These are phyloP conservation scores for Oncorhynchus mykiss DNA, from an alignment of 2,113 vertebrate genomes.

Conservation along the genomic window DNA sequence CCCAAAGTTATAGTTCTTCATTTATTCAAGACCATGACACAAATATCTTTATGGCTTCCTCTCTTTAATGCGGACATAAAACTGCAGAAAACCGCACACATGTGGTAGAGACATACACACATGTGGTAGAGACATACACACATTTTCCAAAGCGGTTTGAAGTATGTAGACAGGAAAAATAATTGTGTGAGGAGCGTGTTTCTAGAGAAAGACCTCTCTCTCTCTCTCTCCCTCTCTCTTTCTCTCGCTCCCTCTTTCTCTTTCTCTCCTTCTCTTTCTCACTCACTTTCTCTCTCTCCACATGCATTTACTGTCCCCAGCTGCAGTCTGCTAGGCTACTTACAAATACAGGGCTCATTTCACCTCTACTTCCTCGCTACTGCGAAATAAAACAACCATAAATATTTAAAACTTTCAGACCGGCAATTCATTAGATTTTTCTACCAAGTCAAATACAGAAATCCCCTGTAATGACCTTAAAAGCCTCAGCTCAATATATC, in stretches of 20 bases:
- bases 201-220: slow-evolving; percentile 51
- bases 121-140: slow-evolving; percentile 56
- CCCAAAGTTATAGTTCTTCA: slow-evolving; percentile 46
- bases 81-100: slow-evolving; percentile 53
- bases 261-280: slow-evolving; percentile 3
- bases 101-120: slow-evolving; percentile 44
- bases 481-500: slow-evolving; percentile 77
- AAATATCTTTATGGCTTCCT: slow-evolving; percentile 58
- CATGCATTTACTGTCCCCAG: slow-evolving; percentile 49
- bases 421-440: slow-evolving; percentile 69
- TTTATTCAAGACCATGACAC: slow-evolving; percentile 53
- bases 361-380: slow-evolving; percentile 52
- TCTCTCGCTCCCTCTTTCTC: slow-evolving; percentile 10
- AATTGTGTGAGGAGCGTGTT: slow-evolving; percentile 56
- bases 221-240: slow-evolving; percentile 1
- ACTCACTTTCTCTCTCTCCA: slow-evolving; percentile 15
- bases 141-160: slow-evolving; percentile 52
- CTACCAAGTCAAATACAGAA: slow-evolving; percentile 74
- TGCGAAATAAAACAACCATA: slow-evolving; percentile 62
- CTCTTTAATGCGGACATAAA: slow-evolving; percentile 61
- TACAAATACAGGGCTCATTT: slow-evolving; percentile 59
- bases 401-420: slow-evolving; percentile 74
- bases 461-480: slow-evolving; percentile 77
- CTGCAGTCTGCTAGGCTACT: slow-evolving; percentile 60
- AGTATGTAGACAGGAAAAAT: slow-evolving; percentile 70